Percentiles rank a stretch among this genome's conserved stretches.
These are phyloP conservation scores for Bombylius major DNA, from an alignment of 2,888 invertebrate species.

Conservation along the genomic window DNA sequence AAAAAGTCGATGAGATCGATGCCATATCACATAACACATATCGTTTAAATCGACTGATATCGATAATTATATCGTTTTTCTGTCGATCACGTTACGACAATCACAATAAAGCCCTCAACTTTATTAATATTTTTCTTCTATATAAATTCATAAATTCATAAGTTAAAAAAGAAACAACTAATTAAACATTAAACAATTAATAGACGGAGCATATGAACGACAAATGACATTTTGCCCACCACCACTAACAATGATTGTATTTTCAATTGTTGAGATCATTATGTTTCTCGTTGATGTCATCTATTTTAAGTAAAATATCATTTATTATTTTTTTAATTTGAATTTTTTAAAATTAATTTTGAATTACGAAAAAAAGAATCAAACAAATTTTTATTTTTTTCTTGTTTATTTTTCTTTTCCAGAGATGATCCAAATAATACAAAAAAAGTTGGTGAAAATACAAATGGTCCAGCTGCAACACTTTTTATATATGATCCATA, in stretches of 20 bases:
- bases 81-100: too few relatives aligned
- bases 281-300: conserved; percentile 44
- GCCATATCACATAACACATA: too few relatives aligned
- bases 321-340: conserved; percentile 15
- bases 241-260: conserved; percentile 78
- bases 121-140: too few relatives aligned
- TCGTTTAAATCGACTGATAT: too few relatives aligned
- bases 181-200: not conserved
- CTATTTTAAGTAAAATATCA: conserved; percentile 30
- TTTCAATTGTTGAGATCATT: conserved; percentile 76
- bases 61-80: too few relatives aligned
- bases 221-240: conserved; percentile 92
- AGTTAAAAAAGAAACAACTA: too few relatives aligned
- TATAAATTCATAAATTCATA: too few relatives aligned
- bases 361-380: conserved; percentile 35
- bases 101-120: too few relatives aligned
- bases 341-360: too few relatives aligned
- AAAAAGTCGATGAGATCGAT: too few relatives aligned
- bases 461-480: conserved; percentile 65
- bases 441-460: conserved; percentile 30
- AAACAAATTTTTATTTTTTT: conserved; percentile 20
- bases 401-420: not conserved
- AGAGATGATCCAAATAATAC: conserved; percentile 33
- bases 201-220: conserved; percentile 73
- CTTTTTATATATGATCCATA: conserved; percentile 81